Base-by-base conservation (phyloP, 2,797 vertebrate genomes). In the Fratercula arctica region DNA sequence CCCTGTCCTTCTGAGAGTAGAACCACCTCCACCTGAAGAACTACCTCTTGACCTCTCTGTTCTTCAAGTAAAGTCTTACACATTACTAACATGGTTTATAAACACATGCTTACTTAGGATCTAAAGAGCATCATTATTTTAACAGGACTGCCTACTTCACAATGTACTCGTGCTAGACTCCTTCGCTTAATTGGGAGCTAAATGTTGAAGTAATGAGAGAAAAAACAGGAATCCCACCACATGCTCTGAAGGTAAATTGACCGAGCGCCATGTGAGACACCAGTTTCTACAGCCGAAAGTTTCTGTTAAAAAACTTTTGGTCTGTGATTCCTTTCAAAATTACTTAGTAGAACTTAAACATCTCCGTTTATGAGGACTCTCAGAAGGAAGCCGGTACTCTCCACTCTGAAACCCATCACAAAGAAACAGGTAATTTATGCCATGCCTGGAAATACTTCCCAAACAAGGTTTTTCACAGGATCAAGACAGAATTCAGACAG, bases 91-190 rank as follows among this genome's bases (percentile, higher is more conserved):
- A 66, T 0, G 6, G 53, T 5, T 31, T 20, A 79, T 13, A 35
- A 77, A 77, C 37, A 31, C 4, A 9, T 31, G 12, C 56, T 79
- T 77, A 31, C 19, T 50, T 28, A 37, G 31, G 37, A 72, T 48
- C 26, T 78, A 75, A 86, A 90, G 16, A 94, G 24, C 63, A 53
- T n/a, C 50, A 11, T 67, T 87, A 63, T 69, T 92, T 85, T 92
- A 82, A 79, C 74, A 87, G 57, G 54, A 60, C 28, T 66, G 54
- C 54, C 69, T 33, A 86, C 50, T 51, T 28, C 50, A 35, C 53
- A 75, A 76, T 23, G 82, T 3, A 13, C 29, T 87, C 43, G 15
- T 24, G 54, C 63, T 76, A 82, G 29, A 86, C 21, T 35, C 26
- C 51, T 78, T 56, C 43, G 69, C 39, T 90, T 84, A 91, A 90